Base-by-base conservation (phyloP, 1,140 invertebrate species). In the Zaprionus vittiger region DNA sequence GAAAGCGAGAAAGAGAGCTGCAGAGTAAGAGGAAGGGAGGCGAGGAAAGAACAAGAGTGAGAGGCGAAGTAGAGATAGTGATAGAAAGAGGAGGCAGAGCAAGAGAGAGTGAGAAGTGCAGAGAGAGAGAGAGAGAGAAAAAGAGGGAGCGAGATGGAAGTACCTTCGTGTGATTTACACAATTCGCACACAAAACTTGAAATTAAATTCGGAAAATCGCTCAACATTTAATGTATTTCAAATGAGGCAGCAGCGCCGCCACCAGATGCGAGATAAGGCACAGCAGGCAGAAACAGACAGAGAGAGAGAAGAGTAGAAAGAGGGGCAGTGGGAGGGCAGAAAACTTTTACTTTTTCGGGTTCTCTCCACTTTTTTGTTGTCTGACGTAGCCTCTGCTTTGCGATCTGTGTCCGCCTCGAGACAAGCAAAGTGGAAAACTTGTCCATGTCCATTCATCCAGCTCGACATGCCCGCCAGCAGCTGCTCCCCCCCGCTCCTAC, bases 171-270 rank as follows among this genome's bases (percentile, higher is more conserved):
- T 47, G 41, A 47, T 47, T 44, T 44, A 47, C 41, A 47, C 37
- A 38, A 38, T 15, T 38, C 37, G 37, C 78, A 65, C 83, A 82
- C 68, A 83, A 77, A 83, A 87, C 80, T 87, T 70, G 80, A 87
- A 83, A 87, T 83, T 83, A 87, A 87, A 87, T 87, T 87, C 70
- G 79, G 57, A 55, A 44, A 70, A 67, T 61, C 38, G 55, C 55
- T 56, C 64, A 73, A 67, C 73, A 74, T 81, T 47, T 89, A 89
- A 89, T 89, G 84, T 89, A 90, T 89, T 89, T 89, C 78, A 89
- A 90, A 89, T 87, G 84, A 89, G 78, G 66, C 83, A 61, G 54
- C 47, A 55, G 57, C 52, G 60, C 37, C 22, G 56, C 17, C 28
- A 31, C 31, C 71, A 78, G 79, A 81, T 81, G 76, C 52, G 52